Base-by-base conservation (phyloP, 35 echinoderm and acorn worm genomes). In the Nesometra sesokonis region DNA sequence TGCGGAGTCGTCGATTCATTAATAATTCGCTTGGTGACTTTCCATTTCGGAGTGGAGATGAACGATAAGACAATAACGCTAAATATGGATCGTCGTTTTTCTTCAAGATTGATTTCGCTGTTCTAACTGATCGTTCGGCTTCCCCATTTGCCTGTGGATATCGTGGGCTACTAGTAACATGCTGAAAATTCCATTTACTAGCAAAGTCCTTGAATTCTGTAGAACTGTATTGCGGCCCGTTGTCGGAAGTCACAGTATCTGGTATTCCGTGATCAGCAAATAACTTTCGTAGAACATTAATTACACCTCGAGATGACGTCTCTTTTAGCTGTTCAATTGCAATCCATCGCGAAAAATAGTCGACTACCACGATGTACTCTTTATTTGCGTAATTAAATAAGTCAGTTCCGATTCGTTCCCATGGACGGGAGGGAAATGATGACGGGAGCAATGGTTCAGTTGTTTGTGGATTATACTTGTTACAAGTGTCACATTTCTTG, bases 301-400 rank as follows among this genome's bases (percentile, higher is more conserved):
- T 87, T 13, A 67, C 78, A 21, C 76, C 57, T 80, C 9, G 31
- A 33, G 84, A 23, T 15, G 89, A 35, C 34, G 79, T 83, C 0
- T 35, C 82, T 33, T 27, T 17, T 30, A 90, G 77, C 27, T 29
- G 52, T 79, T 85, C 79, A 11, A 79, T 77, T 33, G 85, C 83
- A 27, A 90, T 47, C 82, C 37, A 86, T 23, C 89, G 47, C 3
- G 89, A 90, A 39, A 85, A 90, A 35, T 90, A 90, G 89, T 90
- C 89, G 3, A 90, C 76, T 0, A 90, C 57, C 0, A 86, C 77
- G 19, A 86, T 33, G 83, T 77, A 90, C 7, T 35, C 3, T 79
- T 78, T 85, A 29, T 47, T 82, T 78, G 21, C 57, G 30, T 30
- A 77, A 1, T 90, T 33, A 47, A 90, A 85, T 32, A 90, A 36